A percentile compares a stretch with the other conserved stretches of the same genome.
phyloP scores from a whole-genome alignment of 1,140 invertebrate genomes.

The Rhopalosiphum maidis region DNA sequence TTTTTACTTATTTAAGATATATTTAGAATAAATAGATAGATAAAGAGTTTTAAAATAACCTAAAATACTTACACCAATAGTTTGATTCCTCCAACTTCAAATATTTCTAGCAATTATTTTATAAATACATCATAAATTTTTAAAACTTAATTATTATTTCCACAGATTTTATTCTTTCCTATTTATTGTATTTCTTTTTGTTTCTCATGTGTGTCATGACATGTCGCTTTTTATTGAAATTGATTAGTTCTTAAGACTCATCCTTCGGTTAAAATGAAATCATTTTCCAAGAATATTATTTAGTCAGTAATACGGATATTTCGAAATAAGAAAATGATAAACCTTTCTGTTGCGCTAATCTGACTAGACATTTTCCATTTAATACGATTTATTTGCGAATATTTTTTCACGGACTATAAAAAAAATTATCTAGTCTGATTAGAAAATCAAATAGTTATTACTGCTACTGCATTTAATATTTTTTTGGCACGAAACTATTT shows the following conservation, averaged over 20 bases:
- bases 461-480: too few relatives aligned
- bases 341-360: not conserved
- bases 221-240: not conserved
- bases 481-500: constrained; percentile 8
- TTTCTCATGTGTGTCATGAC: not conserved
- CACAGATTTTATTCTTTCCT: too few relatives aligned
- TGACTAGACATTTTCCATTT: not conserved
- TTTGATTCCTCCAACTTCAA: too few relatives aligned
- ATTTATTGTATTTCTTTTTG: not conserved
- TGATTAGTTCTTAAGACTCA: not conserved
- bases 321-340: not conserved
- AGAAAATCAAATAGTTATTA: not conserved
- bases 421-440: not conserved
- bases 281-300: not conserved
- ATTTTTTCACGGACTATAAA: not conserved
- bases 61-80: too few relatives aligned
- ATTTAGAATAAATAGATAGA: too few relatives aligned
- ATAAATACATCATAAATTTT: not conserved
- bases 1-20: too few relatives aligned
- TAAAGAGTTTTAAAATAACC: too few relatives aligned
- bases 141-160: not conserved
- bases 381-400: not conserved
- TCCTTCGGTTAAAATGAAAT: not conserved
- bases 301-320: not conserved
- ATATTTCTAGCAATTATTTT: not conserved